Base-by-base conservation (phyloP, 2,113 vertebrate species). In the Petromus typicus region DNA sequence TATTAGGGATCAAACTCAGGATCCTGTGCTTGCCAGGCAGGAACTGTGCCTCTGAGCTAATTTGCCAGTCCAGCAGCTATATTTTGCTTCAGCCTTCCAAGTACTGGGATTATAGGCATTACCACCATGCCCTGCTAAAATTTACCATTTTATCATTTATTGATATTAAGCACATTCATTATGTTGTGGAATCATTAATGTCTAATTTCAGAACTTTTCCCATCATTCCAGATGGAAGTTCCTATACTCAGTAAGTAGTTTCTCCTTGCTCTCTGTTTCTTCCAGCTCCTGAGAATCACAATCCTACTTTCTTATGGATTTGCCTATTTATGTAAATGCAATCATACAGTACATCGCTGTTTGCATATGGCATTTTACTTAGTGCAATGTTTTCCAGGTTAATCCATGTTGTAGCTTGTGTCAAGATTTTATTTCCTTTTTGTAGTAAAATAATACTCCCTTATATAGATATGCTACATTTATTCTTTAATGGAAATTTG, bases 141-240 rank as follows among this genome's bases (percentile, higher is more conserved):
- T 84, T 56, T 81, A 45, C 10, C 37, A 27, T 87, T 94, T 84
- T 51, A 64, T 22, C 81, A 18, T 75, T 81, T 18, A 37, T 20
- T 82, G 78, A 10, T 57, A 57, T 57, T 57, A 57, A 57, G 54
- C 14, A 56, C 14, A 56, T 56, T 56, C 14, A 16, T 56, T 7
- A 56, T 56, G 54, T 56, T 56, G 7, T 59, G 2, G 18, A 83
- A 0, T 73, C 7, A 82, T 18, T 71, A 69, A 17, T 82, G 0
- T 89, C 20, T 82, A 67, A 75, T 95, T 94, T 27, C n/a, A 83
- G 56, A 89, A 75, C 34, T 88, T 90, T 51, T 59, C 30, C 57
- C 22, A 63, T 96, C 23, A 34, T 32, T 22, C 25, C 61, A 75
- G 10, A 63, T 45, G 34, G 32, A 80, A 91, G 48, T 12, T 51